Percentiles rank a stretch among this genome's conserved stretches.
Evolutionary conservation across 2,113 vertebrate genomes (phyloP).

Genomic region (Lepus timidus): DNA sequence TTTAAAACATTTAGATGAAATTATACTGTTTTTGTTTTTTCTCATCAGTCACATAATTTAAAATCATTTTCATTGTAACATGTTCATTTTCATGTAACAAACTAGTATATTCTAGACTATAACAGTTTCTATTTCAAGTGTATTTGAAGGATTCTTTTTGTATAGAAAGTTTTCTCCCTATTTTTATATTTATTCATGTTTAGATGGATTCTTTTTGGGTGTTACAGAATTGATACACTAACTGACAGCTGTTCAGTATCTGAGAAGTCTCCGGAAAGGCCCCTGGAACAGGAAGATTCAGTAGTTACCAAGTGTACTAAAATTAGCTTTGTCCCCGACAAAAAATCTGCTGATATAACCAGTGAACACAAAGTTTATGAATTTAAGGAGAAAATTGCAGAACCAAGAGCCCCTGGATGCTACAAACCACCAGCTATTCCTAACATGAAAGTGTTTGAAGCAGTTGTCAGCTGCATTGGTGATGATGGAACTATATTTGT

Average conservation of each 20-base stretch:
- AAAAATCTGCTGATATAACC: neutral
- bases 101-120: neutral
- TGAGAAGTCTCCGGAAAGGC: slow-evolving; percentile 60
- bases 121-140: slow-evolving; percentile 43
- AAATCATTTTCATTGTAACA: slow-evolving; percentile 62
- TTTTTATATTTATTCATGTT: slow-evolving; percentile 6
- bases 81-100: slow-evolving; percentile 31
- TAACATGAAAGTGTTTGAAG: slow-evolving; percentile 82
- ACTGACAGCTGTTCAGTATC: slow-evolving; percentile 36
- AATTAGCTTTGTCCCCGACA: slow-evolving; percentile 54
- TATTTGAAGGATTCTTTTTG: slow-evolving; percentile 56
- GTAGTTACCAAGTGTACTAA: slow-evolving; percentile 18
- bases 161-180: slow-evolving; percentile 26
- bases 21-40: slow-evolving; percentile 11
- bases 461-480: slow-evolving; percentile 90
- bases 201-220: slow-evolving; percentile 74
- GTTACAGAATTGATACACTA: slow-evolving; percentile 80
- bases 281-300: slow-evolving; percentile 49
- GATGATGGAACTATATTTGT: slow-evolving; percentile 92
- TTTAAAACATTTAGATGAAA: slow-evolving; percentile 41
- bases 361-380: slow-evolving; percentile 47
- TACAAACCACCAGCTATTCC: slow-evolving; percentile 92
- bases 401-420: slow-evolving; percentile 65
- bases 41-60: slow-evolving; percentile 38
- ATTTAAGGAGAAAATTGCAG: neutral